phyloP scores from a whole-genome alignment of 2,113 vertebrate species.

The Rynchops niger region DNA sequence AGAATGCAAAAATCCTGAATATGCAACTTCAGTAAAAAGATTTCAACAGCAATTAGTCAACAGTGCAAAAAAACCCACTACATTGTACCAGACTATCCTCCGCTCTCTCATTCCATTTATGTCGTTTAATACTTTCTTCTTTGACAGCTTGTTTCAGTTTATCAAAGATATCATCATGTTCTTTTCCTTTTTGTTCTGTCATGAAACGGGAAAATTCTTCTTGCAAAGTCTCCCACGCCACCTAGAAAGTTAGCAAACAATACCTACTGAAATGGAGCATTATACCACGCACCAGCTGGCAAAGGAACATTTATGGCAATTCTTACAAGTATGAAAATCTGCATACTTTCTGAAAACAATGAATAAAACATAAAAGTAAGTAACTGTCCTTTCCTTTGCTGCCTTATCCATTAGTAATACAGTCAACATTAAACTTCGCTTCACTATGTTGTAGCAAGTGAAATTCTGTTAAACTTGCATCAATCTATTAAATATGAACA shows the following conservation, averaged over 20 bases:
- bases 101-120: slow-evolving; percentile 96
- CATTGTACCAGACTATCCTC: slow-evolving; percentile 92
- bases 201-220: slow-evolving; percentile 98
- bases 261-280: not conserved
- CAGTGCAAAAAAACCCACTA: not conserved
- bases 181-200: slow-evolving; percentile 95
- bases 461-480: not conserved
- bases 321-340: not conserved
- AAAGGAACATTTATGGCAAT: not conserved
- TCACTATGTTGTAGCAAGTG: not conserved
- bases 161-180: slow-evolving; percentile 97
- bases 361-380: not conserved
- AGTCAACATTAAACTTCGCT: not conserved
- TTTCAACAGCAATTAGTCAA: not conserved
- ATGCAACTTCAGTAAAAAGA: not conserved
- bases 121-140: slow-evolving; percentile 95
- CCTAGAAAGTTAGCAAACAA: slow-evolving; percentile 69
- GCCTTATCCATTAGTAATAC: not conserved
- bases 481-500: not conserved
- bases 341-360: not conserved
- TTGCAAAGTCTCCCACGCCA: slow-evolving; percentile 97
- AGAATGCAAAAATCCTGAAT: not conserved
- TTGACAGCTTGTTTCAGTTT: slow-evolving; percentile 97
- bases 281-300: not conserved
- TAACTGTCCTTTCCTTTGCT: not conserved